Percentiles rank a stretch among this genome's conserved stretches.
phyloP scores from a whole-genome alignment of 2,113 vertebrate species.

The Lepus timidus region DNA sequence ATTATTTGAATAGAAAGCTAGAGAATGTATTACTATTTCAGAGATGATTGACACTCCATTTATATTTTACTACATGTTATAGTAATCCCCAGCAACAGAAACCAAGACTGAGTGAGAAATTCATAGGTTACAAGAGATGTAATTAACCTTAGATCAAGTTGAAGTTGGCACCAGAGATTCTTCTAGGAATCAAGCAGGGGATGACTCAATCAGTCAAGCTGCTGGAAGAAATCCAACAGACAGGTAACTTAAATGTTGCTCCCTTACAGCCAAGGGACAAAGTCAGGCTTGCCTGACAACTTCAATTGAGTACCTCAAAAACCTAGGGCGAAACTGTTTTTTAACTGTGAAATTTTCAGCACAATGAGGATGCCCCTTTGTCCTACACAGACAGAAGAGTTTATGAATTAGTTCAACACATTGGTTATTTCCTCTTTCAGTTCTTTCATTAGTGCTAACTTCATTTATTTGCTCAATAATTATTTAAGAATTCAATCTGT shows the following conservation, averaged over 20 bases:
- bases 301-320: not conserved
- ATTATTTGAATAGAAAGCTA: constrained; percentile 49
- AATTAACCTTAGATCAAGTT: constrained; percentile 62
- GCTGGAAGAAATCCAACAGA: constrained; percentile 12
- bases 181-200: constrained; percentile 62
- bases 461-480: not conserved
- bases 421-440: not conserved
- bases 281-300: not conserved
- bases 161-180: constrained; percentile 43
- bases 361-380: not conserved
- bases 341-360: not conserved
- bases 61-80: constrained; percentile 59
- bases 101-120: constrained; percentile 25
- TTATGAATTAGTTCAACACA: not conserved
- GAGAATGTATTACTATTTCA: constrained; percentile 59
- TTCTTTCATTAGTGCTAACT: not conserved
- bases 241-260: not conserved
- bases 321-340: not conserved
- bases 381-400: not conserved
- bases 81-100: constrained; percentile 49
- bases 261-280: not conserved
- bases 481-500: not conserved
- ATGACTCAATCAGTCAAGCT: constrained; percentile 66
- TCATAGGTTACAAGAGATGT: constrained; percentile 41
- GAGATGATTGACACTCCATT: constrained; percentile 55